Percentiles rank a stretch among this genome's conserved stretches.
Evolutionary conservation across 2,888 invertebrate genomes (phyloP).

Genomic region (Cyaniris semiargus): DNA sequence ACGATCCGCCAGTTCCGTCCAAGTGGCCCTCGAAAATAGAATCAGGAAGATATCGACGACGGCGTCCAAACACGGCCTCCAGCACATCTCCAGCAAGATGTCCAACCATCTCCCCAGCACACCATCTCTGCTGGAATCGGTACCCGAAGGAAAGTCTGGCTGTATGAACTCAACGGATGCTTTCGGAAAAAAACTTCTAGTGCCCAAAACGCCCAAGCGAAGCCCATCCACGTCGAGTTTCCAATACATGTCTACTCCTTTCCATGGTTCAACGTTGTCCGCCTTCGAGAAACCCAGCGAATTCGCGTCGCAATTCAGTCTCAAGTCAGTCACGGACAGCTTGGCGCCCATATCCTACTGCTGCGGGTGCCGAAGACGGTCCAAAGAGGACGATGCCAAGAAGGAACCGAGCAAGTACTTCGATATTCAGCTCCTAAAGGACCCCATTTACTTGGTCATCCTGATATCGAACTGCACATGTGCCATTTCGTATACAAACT

Average conservation of each 20-base stretch:
- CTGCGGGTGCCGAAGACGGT: conserved; percentile 62
- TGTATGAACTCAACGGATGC: conserved; percentile 64
- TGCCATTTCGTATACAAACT: conserved; percentile 93
- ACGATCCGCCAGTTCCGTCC: conserved; percentile 86
- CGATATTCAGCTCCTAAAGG: conserved; percentile 85
- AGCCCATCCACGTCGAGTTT: conserved; percentile 91
- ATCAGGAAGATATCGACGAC: conserved; percentile 65
- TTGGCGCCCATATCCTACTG: conserved; percentile 71
- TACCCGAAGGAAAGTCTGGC: conserved; percentile 82
- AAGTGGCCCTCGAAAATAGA: conserved; percentile 77
- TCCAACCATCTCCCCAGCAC: conserved; percentile 83
- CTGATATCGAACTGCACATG: conserved; percentile 91
- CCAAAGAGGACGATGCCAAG: conserved; percentile 57
- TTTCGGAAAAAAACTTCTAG: conserved; percentile 63
- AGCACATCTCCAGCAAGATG: conserved; percentile 81
- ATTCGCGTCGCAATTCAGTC: conserved; percentile 88
- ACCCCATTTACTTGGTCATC: conserved; percentile 90
- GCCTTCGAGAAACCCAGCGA: conserved; percentile 88
- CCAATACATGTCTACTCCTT: conserved; percentile 91
- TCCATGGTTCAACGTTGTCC: conserved; percentile 91
- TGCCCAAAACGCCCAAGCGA: conserved; percentile 80
- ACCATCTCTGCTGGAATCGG: conserved; percentile 82
- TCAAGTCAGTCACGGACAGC: conserved; percentile 84
- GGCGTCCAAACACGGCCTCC: conserved; percentile 72
- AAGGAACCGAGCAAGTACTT: conserved; percentile 84